Evolutionary conservation across 2,113 vertebrate species (phyloP), one percentile per base, ranked within the genome.

Genomic region (Lonchura striata): DNA sequence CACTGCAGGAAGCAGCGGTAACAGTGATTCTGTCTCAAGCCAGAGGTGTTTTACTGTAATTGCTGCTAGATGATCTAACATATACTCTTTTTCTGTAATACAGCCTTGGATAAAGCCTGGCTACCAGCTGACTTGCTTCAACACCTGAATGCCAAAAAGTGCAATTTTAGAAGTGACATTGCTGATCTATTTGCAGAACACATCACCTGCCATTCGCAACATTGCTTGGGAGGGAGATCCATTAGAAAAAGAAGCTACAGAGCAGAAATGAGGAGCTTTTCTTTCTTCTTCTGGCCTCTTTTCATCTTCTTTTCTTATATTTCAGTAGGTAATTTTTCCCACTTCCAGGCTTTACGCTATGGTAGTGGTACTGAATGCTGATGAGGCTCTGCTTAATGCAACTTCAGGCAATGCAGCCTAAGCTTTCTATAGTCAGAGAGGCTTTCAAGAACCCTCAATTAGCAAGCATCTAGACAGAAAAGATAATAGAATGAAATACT

Each of bases 181-280:
- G 80, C 88, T 80, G 78, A 95, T 96, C 86, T 96, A 90, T 97
- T 95, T 97, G 96, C 94, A 91, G 88, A 96, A 96, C 75, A 84
- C 57, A 87, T 97, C 79, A 68, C 81, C 64, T 92, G 64, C 59
- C 50, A 91, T 75, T 92, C 0, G 6, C 72, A 82, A 86, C 93
- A 86, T 39, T 95, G 41, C 65, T 65, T 84, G 81, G 88, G 88
- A 92, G 89, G 76, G 63, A 56, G 71, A 95, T 88, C 81, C 88
- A 92, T 96, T 96, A 95, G 87, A 78, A 82, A 93, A 79, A 95
- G 77, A 82, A 82, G 31, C 74, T 90, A 82, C 71, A 88, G 64
- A 91, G 70, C 65, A 92, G 83, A 81, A 35, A 71, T 74, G 54
- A 90, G 76, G 59, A 75, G 76, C 20, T 90, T 96, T 97, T 80